These are phyloP conservation scores for Marisa cornuarietis DNA, from an alignment of 1,140 invertebrate species.

Conservation along the genomic window DNA sequence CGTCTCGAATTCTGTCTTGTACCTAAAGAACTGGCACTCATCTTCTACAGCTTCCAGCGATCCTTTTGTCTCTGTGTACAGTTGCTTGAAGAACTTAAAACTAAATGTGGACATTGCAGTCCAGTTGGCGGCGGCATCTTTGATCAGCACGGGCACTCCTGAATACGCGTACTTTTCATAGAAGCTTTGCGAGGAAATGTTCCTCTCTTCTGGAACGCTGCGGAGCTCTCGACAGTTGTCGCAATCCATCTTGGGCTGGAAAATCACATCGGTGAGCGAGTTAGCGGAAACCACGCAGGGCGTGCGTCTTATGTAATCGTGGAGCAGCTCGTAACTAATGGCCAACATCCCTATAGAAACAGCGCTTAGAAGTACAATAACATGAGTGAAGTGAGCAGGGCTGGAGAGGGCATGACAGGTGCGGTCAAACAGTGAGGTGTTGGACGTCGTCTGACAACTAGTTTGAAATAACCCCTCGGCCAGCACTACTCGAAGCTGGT, in stretches of 20 bases:
- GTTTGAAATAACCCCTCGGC: background rate
- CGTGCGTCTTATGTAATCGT: constrained; percentile 10
- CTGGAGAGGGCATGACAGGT: background rate
- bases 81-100: constrained; percentile 82
- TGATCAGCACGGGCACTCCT: constrained; percentile 83
- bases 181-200: constrained; percentile 75
- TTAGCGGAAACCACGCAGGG: constrained; percentile 84
- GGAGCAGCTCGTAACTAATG: constrained; percentile 23
- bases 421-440: background rate
- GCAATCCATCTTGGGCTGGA: constrained; percentile 83
- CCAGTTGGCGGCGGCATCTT: constrained; percentile 83
- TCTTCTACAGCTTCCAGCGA: constrained; percentile 45
- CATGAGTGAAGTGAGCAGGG: background rate
- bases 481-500: constrained; percentile 14
- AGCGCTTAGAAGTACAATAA: constrained; percentile 1
- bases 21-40: constrained; percentile 90
- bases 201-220: constrained; percentile 51
- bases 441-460: too few species aligned
- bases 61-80: constrained; percentile 72
- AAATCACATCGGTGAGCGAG: constrained; percentile 85
- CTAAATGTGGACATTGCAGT: constrained; percentile 77
- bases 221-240: constrained; percentile 74
- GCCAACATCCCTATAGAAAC: constrained; percentile 3
- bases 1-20: constrained; percentile 84
- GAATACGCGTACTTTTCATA: constrained; percentile 73